Conservation (phyloP, 2,113 vertebrate species). For the Xiphophorus couchianus region DNA sequence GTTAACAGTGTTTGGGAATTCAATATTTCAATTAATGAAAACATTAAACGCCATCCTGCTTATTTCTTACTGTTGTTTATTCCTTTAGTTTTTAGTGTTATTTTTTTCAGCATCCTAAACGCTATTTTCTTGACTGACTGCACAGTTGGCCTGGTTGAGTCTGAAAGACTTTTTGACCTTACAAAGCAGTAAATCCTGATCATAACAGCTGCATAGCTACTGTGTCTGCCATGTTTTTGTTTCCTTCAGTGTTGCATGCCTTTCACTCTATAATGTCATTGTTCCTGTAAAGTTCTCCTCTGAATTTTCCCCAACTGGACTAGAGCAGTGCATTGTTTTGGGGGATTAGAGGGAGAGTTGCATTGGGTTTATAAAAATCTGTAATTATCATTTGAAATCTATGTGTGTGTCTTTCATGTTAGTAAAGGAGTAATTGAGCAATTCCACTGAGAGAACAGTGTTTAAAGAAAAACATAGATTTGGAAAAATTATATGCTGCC, state of each 20-base stretch:
- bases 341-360: neutral
- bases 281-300: neutral
- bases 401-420: neutral
- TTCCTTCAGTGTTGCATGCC: conserved; percentile 1
- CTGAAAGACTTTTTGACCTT: neutral
- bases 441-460: neutral
- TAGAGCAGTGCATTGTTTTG: neutral
- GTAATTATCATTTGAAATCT: neutral
- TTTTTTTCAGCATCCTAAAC: too few relatives aligned
- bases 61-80: conserved; percentile 1
- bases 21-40: neutral
- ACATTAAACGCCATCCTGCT: conserved; percentile 1
- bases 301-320: neutral
- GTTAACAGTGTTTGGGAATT: neutral
- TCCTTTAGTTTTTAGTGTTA: conserved; percentile 2
- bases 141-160: neutral
- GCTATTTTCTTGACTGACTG: too few relatives aligned
- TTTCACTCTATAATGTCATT: neutral
- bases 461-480: neutral
- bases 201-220: neutral
- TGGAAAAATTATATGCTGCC: neutral
- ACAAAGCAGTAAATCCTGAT: neutral
- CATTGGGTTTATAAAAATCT: neutral
- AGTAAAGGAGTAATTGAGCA: neutral
- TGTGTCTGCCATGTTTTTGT: neutral